Evolutionary conservation across 2,797 vertebrate genomes (phyloP).

Genomic region (Amblyopsis hoosieri): DNA sequence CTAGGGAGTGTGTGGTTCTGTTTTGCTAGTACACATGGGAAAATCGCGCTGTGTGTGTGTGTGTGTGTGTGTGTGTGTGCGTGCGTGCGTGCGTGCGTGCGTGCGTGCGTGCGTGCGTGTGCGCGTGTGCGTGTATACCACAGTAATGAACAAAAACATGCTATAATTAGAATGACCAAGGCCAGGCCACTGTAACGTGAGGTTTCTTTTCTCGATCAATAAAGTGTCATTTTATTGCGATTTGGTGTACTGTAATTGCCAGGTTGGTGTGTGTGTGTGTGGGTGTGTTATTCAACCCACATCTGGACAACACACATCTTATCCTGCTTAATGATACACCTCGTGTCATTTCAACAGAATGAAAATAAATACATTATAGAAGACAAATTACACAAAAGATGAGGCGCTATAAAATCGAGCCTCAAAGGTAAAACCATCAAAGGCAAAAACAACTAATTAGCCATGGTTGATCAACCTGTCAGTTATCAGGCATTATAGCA

Average conservation of each 20-base stretch:
- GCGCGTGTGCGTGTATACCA: slow-evolving; percentile 6
- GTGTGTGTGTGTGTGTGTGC: slow-evolving; percentile 1
- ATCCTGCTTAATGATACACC: too few species aligned
- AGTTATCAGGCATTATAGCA: neutral
- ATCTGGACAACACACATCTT: too few species aligned
- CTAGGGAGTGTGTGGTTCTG: slow-evolving; percentile 21
- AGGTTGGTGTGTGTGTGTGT: neutral
- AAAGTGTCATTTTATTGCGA: slow-evolving; percentile 63
- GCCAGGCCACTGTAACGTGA: slow-evolving; percentile 47
- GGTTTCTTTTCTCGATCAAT: slow-evolving; percentile 22
- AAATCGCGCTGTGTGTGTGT: neutral
- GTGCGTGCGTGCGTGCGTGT: neutral
- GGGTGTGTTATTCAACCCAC: neutral
- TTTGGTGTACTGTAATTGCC: slow-evolving; percentile 6
- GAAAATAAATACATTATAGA: neutral
- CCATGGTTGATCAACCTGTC: slow-evolving; percentile 2
- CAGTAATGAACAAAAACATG: slow-evolving; percentile 60
- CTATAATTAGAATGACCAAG: slow-evolving; percentile 64
- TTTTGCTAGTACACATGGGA: neutral
- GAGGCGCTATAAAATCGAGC: neutral
- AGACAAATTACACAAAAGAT: slow-evolving; percentile 14
- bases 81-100: neutral
- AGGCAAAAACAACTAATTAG: neutral
- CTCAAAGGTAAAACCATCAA: neutral
- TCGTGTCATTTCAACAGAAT: too few species aligned